Evolutionary conservation across 2,797 vertebrate genomes (phyloP), one percentile per base, ranked within the genome.

Genomic region (Pitangus sulphuratus): DNA sequence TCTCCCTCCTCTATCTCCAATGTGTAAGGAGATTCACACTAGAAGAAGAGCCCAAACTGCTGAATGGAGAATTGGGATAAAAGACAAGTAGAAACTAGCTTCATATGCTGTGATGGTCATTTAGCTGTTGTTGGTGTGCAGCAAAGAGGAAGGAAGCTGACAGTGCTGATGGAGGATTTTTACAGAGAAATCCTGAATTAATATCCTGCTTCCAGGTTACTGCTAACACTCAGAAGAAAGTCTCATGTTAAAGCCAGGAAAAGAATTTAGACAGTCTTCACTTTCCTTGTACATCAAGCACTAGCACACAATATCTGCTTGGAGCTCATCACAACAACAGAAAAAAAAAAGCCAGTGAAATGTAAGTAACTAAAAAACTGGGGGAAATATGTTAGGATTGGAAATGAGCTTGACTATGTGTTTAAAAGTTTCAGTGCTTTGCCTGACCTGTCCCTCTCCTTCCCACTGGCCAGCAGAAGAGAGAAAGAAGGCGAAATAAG

Each of bases 181-280:
- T 91, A 51, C n/a, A 70, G n/a, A 80, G 22, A 91, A 93, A 75
- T 45, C 15, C 28, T 77, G 44, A 87, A 80, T 51, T 11, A 85
- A 47, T 72, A 76, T 40, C 25, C 37, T 84, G 15, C 28, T 95
- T 89, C 56, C 28, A 82, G 47, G 4, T 72, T 90, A 35, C 39
- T 87, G 15, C 10, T 79, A 22, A 15, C 9, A 79, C 7, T 13
- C 61, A 61, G 42, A 82, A 82, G 14, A 77, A 4, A 76, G 1
- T 78, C 4, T 12, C 25, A 21, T 33, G 14, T 35, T 30, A 80
- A 87, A 77, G 26, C 2, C 45, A 53, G 28, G 64, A 68, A 74
- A 30, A 84, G 39, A 37, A 39, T 62, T 77, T 61, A 65, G 30
- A 45, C 7, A 30, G 39, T 75, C 10, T 50, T 82, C 24, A 45